Base-by-base conservation (phyloP, 2,797 vertebrate species). In the Numenius phaeopus region DNA sequence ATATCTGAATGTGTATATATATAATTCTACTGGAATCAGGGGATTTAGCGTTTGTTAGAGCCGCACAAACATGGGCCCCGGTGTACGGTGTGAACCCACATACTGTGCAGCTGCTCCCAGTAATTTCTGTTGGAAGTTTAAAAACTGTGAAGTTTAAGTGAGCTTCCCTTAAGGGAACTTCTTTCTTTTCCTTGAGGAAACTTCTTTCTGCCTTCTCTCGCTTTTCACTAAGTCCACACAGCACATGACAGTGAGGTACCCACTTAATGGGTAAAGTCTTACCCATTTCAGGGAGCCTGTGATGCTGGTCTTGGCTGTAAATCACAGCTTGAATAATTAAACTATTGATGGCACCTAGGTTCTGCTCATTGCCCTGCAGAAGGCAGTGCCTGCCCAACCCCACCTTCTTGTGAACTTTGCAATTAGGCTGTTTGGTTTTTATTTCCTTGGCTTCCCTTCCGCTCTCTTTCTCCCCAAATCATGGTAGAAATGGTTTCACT, bases 301-400 rank as follows among this genome's bases (percentile, higher is more conserved):
- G 52, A 2, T 42, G n/a, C 47, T 79, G 27, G 6, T 58, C 65
- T 46, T 6, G 29, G 44, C 61, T 75, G 49, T 32, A 62, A 81
- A 78, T 73, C 46, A 26, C 55, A 40, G 3, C 64, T 42, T 10
- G n/a, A 50, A 16, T 8, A 49, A 50, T 30, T 42, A 58, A 66
- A 32, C 39, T 10, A 2, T 7, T 21, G 27, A 8, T 52, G 58
- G 20, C 62, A 21, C 18, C 32, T n/a, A 0, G 0, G 0, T 61
- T 20, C 27, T 44, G 34, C 59, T 62, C 19, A 21, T 21, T 70
- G 50, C 19, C 37, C 17, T 37, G 47, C 55, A 52, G 50, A 39
- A 73, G 49, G 37, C 37, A 24, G 50, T 5, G 49, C 46, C 55
- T 85, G 71, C 72, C 66, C 71, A 26, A 3, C n/a, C 42, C 23